Evolutionary conservation across 2,797 vertebrate species (phyloP), one percentile per base, ranked within the genome.

Genomic region (Tachyglossus aculeatus): DNA sequence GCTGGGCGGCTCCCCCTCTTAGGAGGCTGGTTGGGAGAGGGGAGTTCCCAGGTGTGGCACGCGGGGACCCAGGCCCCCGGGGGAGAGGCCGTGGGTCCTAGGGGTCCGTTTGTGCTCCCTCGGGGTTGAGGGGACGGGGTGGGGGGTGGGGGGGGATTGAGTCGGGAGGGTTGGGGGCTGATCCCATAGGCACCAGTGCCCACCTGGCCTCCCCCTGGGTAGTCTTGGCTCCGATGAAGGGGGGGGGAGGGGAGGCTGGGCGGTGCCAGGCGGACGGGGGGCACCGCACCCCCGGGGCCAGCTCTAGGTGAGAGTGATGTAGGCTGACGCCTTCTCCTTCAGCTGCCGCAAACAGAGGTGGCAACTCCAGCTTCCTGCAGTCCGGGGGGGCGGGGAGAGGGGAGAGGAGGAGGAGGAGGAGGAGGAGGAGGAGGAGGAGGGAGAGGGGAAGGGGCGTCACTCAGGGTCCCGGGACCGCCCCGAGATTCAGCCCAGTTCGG

Each of bases 281-380:
- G 76, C 81, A 71, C 48, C 78, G 51, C 70, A 67, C 73, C 39
- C 44, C 52, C 21, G 3, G 50, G 77, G 70, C 44, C 41, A 45
- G 73, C 85, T 89, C 93, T 97, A 97, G 90, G 95, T 96, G 77
- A 97, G 94, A 51, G 96, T 98, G 91, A 98, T 98, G 90, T 96
- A 98, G 82, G 96, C 96, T 16, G 96, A 97, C 29, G 96, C 96
- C 90, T 97, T 98, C 82, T 98, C 96, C 85, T 97, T 98, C 88
- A 97, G 92, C 88, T 97, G 96, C 89, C 95, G 94, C 80, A 97
- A 92, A 91, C 96, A 98, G 84, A 97, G 92, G 88, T 97, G 95
- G 89, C 96, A 97, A 78, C 96, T 98, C 96, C 96, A 98, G 86
- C 96, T 98, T 78, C 96, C 96, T 97, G 90, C 8, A 63, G n/a